Evolutionary conservation across 1,140 invertebrate species (phyloP).

Genomic region (Zaprionus tsacasi): DNA sequence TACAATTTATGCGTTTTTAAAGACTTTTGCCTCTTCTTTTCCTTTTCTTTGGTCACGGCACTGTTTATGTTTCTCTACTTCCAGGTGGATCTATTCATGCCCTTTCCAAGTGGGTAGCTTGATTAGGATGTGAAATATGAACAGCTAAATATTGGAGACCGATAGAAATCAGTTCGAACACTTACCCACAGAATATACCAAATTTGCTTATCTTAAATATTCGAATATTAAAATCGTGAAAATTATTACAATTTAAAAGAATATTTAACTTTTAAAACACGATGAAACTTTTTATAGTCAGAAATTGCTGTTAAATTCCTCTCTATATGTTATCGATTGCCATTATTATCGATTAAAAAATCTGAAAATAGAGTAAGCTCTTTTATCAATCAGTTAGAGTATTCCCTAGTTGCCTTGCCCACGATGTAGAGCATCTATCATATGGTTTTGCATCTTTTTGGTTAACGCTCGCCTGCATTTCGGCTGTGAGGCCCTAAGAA

Average conservation of each 20-base stretch:
- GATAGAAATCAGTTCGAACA: too few relatives aligned
- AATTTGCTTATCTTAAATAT: too few relatives aligned
- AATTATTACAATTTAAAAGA: too few relatives aligned
- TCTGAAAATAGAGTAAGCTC: neutral
- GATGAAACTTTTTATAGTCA: too few relatives aligned
- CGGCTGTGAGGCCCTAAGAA: constrained; percentile 60
- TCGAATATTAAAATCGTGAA: too few relatives aligned
- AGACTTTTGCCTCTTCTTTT: constrained; percentile 38
- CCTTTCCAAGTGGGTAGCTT: neutral
- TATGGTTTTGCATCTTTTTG: constrained; percentile 36
- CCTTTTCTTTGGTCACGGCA: constrained; percentile 15
- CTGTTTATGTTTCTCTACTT: constrained; percentile 37
- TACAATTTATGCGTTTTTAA: constrained; percentile 80
- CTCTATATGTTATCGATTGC: too few relatives aligned
- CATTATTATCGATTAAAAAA: neutral
- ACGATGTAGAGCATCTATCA: too few relatives aligned
- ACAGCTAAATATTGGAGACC: neutral
- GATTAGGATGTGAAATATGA: neutral
- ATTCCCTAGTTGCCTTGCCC: constrained; percentile 13
- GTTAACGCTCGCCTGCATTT: constrained; percentile 73
- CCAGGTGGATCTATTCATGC: constrained; percentile 16
- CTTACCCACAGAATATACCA: too few relatives aligned
- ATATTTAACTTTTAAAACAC: too few relatives aligned
- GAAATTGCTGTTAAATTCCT: too few relatives aligned
- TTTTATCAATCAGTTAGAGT: neutral